phyloP scores from a whole-genome alignment of 2,113 vertebrate genomes.

The Oryzias celebensis region DNA sequence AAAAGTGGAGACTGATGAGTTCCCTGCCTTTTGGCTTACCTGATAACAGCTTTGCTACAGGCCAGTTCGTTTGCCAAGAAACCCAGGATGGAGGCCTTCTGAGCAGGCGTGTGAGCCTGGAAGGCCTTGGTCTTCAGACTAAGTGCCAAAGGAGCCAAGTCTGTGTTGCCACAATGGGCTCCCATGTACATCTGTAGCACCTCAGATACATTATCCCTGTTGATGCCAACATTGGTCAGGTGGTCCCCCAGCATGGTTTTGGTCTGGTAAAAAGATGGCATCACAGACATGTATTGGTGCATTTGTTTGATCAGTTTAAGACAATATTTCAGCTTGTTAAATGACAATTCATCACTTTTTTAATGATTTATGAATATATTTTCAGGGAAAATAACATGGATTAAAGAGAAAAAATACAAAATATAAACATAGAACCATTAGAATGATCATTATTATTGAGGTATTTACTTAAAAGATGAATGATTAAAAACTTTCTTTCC shows the following conservation, averaged over 20 bases:
- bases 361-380: too few species aligned
- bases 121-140: slow-evolving; percentile 97
- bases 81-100: slow-evolving; percentile 92
- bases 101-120: slow-evolving; percentile 91
- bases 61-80: slow-evolving; percentile 95
- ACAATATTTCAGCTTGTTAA: not conserved
- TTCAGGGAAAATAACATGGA: too few species aligned
- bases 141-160: slow-evolving; percentile 79
- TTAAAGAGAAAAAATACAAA: too few species aligned
- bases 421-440: too few species aligned
- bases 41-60: slow-evolving; percentile 94
- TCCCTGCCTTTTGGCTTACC: slow-evolving; percentile 74
- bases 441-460: too few species aligned
- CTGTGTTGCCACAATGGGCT: slow-evolving; percentile 88
- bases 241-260: slow-evolving; percentile 97
- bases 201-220: slow-evolving; percentile 97
- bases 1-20: too few species aligned
- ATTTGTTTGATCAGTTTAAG: not conserved
- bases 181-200: slow-evolving; percentile 98
- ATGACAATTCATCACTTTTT: too few species aligned
- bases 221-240: slow-evolving; percentile 93
- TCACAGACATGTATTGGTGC: not conserved
- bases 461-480: too few species aligned
- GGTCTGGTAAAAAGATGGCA: slow-evolving; percentile 72
- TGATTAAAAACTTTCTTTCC: too few species aligned